Evolutionary conservation across 1,140 invertebrate genomes (phyloP).

Genomic region (Eciton burchellii): DNA sequence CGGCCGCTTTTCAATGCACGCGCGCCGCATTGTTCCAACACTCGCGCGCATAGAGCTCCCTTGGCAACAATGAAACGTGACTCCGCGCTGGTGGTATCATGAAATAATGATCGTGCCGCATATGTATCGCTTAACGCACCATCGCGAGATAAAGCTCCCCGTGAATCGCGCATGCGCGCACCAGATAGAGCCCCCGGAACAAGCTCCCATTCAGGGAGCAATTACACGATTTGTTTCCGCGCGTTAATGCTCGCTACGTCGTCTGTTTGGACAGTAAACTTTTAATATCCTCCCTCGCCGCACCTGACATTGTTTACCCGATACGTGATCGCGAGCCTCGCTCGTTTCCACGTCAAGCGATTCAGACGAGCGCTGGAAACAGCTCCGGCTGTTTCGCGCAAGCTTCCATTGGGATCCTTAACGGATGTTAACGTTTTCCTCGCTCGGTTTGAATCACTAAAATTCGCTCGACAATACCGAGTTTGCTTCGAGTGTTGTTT

Average conservation of each 20-base stretch:
- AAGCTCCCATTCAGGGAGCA: neutral
- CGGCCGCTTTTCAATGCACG: neutral
- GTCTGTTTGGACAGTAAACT: neutral
- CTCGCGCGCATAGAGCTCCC: neutral
- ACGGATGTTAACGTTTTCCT: too few species aligned
- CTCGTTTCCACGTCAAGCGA: neutral
- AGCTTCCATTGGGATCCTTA: too few species aligned
- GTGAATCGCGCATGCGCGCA: neutral
- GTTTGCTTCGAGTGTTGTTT: too few species aligned
- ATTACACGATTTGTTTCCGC: slow-evolving; percentile 1
- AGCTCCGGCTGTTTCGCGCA: too few species aligned
- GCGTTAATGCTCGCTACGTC: neutral
- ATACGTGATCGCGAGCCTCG: neutral
- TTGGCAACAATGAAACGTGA: neutral
- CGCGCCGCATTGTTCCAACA: slow-evolving; percentile 27
- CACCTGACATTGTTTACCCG: neutral
- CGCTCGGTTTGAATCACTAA: too few species aligned
- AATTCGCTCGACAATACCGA: too few species aligned
- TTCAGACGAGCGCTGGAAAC: neutral
- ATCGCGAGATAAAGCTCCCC: slow-evolving; percentile 3
- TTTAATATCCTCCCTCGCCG: neutral
- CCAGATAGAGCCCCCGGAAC: neutral
- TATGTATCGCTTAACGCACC: neutral
- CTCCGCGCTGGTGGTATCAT: neutral
- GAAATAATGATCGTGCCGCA: slow-evolving; percentile 32